Conservation (phyloP, 2,888 invertebrate species). For the Hedychridium roseum region DNA sequence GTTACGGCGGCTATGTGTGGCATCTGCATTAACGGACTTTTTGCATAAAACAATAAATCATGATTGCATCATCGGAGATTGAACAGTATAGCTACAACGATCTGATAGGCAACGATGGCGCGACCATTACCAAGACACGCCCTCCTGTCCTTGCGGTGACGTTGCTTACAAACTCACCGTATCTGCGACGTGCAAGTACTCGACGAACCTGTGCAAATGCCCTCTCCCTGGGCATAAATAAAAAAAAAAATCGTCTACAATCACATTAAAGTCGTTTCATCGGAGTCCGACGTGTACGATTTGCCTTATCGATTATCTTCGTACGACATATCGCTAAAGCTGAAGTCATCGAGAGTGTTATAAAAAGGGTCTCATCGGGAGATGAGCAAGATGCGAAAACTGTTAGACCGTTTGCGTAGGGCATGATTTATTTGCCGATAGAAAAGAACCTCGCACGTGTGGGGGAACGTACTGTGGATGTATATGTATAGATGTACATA, state of each 20-base stretch:
- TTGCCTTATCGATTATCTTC: no score
- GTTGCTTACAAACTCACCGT: not conserved
- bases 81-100: slow-evolving; percentile 3
- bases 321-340: no score
- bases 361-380: no score
- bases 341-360: no score
- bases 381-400: no score
- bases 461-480: no score
- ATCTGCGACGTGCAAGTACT: not conserved
- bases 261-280: not conserved
- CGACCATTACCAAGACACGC: not conserved
- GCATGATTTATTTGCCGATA: no score
- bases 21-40: slow-evolving; percentile 9
- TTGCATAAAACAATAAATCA: slow-evolving; percentile 20
- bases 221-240: not conserved
- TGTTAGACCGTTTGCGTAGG: no score
- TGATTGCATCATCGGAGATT: slow-evolving; percentile 1
- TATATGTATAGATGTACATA: no score
- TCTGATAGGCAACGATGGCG: not conserved
- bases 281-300: no score
- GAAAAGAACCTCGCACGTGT: no score
- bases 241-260: not conserved
- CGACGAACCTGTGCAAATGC: not conserved
- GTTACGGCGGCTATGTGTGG: slow-evolving; percentile 11
- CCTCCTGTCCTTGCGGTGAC: not conserved